These are phyloP conservation scores for Myripristis jacobus DNA, from an alignment of 2,797 vertebrate genomes.

Conservation along the genomic window DNA sequence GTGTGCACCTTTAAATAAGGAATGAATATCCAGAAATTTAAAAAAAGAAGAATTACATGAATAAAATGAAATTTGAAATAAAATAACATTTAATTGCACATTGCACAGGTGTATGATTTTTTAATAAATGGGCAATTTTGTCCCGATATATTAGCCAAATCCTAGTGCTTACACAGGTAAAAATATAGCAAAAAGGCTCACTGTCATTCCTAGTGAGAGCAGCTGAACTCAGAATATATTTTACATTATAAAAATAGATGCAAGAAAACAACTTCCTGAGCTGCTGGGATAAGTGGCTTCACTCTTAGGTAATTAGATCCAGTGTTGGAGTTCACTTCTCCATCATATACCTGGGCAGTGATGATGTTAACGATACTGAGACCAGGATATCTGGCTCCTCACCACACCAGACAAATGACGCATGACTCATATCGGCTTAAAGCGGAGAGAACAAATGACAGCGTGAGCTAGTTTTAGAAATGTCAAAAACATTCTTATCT, in stretches of 20 bases:
- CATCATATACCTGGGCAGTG: constrained; percentile 11
- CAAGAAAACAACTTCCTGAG: constrained; percentile 6
- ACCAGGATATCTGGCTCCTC: constrained; percentile 23
- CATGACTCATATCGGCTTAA: constrained; percentile 46
- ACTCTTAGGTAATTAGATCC: constrained; percentile 31
- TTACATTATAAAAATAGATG: not conserved
- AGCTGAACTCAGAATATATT: not conserved
- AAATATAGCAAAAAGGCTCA: not conserved
- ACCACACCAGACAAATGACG: constrained; percentile 11
- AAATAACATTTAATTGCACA: too few relatives aligned
- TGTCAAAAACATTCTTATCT: constrained; percentile 20
- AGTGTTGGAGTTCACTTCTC: constrained; percentile 10
- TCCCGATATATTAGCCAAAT: too few relatives aligned
- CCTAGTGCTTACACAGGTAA: not conserved
- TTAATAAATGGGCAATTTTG: too few relatives aligned
- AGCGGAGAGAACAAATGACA: constrained; percentile 20
- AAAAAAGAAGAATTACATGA: too few relatives aligned
- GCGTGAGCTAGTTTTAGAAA: constrained; percentile 32
- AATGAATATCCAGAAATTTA: too few relatives aligned
- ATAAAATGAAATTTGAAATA: too few relatives aligned
- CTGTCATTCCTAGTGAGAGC: constrained; percentile 4
- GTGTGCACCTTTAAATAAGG: too few relatives aligned
- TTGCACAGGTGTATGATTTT: too few relatives aligned
- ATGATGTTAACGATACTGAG: constrained; percentile 28
- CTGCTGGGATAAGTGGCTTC: constrained; percentile 3